A percentile compares a stretch with the other conserved stretches of the same genome.
phyloP scores from a whole-genome alignment of 1,140 invertebrate genomes.

The Drosophila ananassae region DNA sequence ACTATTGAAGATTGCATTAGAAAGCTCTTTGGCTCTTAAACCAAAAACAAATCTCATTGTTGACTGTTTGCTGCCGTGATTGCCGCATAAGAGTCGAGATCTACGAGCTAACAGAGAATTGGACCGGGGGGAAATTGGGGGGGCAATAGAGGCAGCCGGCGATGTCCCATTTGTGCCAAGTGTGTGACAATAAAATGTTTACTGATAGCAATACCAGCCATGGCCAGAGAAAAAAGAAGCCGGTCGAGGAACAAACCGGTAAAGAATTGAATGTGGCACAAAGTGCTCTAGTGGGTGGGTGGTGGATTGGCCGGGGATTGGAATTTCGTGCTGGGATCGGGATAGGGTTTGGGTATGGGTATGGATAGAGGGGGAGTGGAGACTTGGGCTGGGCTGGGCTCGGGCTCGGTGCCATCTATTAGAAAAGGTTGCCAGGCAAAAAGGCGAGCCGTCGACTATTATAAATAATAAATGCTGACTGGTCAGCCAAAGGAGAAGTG shows the following conservation, averaged over 20 bases:
- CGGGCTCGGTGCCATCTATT: slow-evolving; percentile 65
- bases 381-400: slow-evolving; percentile 4
- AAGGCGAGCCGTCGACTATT: slow-evolving; percentile 73
- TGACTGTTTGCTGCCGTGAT: slow-evolving; percentile 77
- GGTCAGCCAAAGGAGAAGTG: slow-evolving; percentile 60
- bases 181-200: slow-evolving; percentile 83
- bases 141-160: slow-evolving; percentile 35
- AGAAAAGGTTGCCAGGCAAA: slow-evolving; percentile 77
- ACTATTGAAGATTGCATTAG: slow-evolving; percentile 47
- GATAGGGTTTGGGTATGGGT: neutral
- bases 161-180: slow-evolving; percentile 77
- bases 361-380: neutral
- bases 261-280: slow-evolving; percentile 77
- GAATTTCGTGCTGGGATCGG: slow-evolving; percentile 15
- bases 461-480: slow-evolving; percentile 83
- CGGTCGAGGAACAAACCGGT: slow-evolving; percentile 40
- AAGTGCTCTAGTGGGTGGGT: slow-evolving; percentile 61
- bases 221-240: slow-evolving; percentile 12
- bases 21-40: slow-evolving; percentile 50
- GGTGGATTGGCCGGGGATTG: slow-evolving; percentile 23
- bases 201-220: slow-evolving; percentile 68
- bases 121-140: neutral
- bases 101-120: slow-evolving; percentile 37
- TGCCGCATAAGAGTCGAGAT: slow-evolving; percentile 68
- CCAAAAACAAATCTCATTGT: slow-evolving; percentile 72